A percentile compares a stretch with the other conserved stretches of the same genome.
These are phyloP conservation scores for Corydoras sp. DNA, from an alignment of 2,113 vertebrate genomes.

Conservation along the genomic window DNA sequence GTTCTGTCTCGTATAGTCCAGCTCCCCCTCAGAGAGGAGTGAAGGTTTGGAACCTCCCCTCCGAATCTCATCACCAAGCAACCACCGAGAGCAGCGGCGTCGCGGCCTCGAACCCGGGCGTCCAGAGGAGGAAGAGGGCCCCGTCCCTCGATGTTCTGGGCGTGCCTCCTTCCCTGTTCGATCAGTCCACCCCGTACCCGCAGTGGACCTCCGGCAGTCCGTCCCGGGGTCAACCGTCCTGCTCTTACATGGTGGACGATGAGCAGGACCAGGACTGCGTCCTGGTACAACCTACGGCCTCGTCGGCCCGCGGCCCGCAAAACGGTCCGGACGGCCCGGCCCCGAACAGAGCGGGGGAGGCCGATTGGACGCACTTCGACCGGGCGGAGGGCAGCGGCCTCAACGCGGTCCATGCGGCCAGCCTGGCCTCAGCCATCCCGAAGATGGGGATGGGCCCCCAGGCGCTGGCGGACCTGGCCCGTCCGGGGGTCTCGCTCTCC, in stretches of 20 bases:
- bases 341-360: slow-evolving; percentile 1
- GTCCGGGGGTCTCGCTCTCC: slow-evolving; percentile 17
- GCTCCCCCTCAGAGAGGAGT: slow-evolving; percentile 10
- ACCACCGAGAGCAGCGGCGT: slow-evolving; percentile 38
- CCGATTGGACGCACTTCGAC: slow-evolving; percentile 25
- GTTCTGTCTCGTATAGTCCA: slow-evolving; percentile 19
- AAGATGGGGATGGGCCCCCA: slow-evolving; percentile 14
- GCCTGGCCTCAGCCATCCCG: slow-evolving; percentile 11
- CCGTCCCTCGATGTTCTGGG: neutral
- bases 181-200: slow-evolving; percentile 54
- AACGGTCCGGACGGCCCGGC: neutral
- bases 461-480: slow-evolving; percentile 5
- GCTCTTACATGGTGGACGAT: slow-evolving; percentile 37
- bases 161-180: slow-evolving; percentile 51
- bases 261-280: slow-evolving; percentile 47
- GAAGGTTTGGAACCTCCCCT: slow-evolving; percentile 28
- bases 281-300: slow-evolving; percentile 39
- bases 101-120: slow-evolving; percentile 23
- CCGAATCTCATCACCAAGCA: slow-evolving; percentile 20
- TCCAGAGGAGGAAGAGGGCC: slow-evolving; percentile 21
- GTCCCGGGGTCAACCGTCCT: slow-evolving; percentile 35
- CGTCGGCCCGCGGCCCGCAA: slow-evolving; percentile 10
- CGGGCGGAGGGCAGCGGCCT: slow-evolving; percentile 8
- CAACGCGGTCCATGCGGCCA: slow-evolving; percentile 14
- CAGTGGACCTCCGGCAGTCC: slow-evolving; percentile 50